Evolutionary conservation across 2,113 vertebrate genomes (phyloP), one percentile per base, ranked within the genome.

Genomic region (Cichladusa arquata): DNA sequence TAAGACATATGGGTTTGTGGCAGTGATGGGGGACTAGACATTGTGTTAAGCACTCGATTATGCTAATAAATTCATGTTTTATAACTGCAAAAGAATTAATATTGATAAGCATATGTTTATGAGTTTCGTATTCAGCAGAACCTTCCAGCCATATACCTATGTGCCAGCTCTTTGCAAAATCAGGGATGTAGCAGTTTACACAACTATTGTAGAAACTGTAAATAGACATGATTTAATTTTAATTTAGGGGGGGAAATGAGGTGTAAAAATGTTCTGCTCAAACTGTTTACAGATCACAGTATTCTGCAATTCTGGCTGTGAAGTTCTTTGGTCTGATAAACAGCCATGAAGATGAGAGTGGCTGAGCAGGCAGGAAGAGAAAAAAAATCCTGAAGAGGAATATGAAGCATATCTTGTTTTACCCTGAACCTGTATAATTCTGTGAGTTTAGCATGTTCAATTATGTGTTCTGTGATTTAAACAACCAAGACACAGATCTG

Each of bases 81-180:
- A 57, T 95, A 88, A 79, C 81, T 96, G 87, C 71, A 86, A 34
- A 90, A 90, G 61, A 80, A 91, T 94, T 93, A 91, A 92, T 94
- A 93, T 91, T 94, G 94, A 95, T 94, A 95, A 90, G 78, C 79
- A 56, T 95, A 88, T 92, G 66, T 83, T 94, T 77, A 86, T 77
- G 78, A 73, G 34, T 81, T 95, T 65, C 14, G 4, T 34, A 44
- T 82, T 86, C 85, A 74, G 71, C 29, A 62, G 67, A 92, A 50
- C 29, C 78, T 77, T 86, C 28, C 58, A 88, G 67, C 56, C 93
- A n/a, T 19, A 6, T 57, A 92, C 90, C 86, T 93, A 53, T 25
- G 42, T 78, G 92, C 66, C 78, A 80, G 38, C 33, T 66, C 58
- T 65, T 80, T 26, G 29, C 78, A 85, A 82, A 80, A 61, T 65